Evolutionary conservation across 2,113 vertebrate species (phyloP).

Genomic region (Triplophysa dalaica): DNA sequence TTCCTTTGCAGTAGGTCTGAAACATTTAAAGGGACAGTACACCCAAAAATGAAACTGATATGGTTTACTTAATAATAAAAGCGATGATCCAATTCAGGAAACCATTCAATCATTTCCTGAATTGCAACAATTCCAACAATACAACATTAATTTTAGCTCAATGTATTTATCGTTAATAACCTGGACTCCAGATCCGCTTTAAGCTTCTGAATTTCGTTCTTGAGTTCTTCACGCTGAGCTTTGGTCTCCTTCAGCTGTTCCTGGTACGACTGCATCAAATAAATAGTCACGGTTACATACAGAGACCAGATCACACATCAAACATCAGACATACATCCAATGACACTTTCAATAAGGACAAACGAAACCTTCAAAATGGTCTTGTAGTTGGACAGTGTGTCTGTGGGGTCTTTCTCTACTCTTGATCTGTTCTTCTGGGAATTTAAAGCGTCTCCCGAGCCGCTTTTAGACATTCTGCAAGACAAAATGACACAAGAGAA

Average conservation of each 20-base stretch:
- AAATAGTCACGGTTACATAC: background rate
- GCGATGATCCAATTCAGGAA: too few relatives aligned
- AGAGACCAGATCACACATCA: background rate
- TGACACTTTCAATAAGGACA: background rate
- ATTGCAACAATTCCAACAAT: too few relatives aligned
- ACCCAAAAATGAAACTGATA: too few relatives aligned
- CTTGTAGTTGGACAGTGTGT: constrained; percentile 72
- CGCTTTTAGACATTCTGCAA: constrained; percentile 22
- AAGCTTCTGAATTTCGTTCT: constrained; percentile 73
- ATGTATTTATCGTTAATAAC: constrained; percentile 54
- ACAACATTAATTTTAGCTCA: background rate
- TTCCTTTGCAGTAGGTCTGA: constrained; percentile 76
- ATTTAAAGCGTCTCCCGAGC: constrained; percentile 33
- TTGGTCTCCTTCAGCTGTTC: constrained; percentile 78
- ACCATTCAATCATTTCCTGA: too few relatives aligned
- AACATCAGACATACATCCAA: background rate
- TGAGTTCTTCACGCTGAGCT: constrained; percentile 72
- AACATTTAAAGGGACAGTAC: background rate
- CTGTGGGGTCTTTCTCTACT: constrained; percentile 49
- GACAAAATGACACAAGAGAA: too few relatives aligned
- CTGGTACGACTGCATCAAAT: constrained; percentile 72
- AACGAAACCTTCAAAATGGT: constrained; percentile 76
- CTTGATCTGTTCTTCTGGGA: constrained; percentile 18
- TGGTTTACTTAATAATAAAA: too few relatives aligned
- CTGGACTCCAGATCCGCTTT: constrained; percentile 80